Base-by-base conservation (phyloP, 2,113 vertebrate species). In the Anser brachyrhynchus region DNA sequence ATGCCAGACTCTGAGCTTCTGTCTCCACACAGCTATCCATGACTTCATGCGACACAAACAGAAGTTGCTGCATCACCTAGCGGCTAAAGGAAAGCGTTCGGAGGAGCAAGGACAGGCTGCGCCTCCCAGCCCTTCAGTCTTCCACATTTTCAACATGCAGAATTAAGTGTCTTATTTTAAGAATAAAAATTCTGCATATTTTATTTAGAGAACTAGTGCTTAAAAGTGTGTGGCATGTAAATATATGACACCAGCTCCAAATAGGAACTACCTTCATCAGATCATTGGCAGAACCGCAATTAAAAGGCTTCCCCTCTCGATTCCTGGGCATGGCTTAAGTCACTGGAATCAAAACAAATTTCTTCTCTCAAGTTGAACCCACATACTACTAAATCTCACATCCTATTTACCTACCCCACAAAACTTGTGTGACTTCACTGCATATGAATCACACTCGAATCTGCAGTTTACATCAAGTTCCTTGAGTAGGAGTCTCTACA, bases 11-110 rank as follows among this genome's bases (percentile, higher is more conserved):
- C 25, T 35, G 33, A 58, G 49, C 35, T 79, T 78, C 58, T 84
- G 61, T 39, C 61, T 84, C 73, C 76, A 23, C 51, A 55, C 31
- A 31, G 35, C 49, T 51, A 44, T 23, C 23, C 21, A 41, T 7
- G 0, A 8, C 73, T 81, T 84, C 54, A 66, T 22, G 21, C 13
- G 54, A 62, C 64, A 61, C 74, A 87, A 80, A 89, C 51, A 95
- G 74, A 92, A 91, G 77, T 39, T 82, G 77, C 92, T 95, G 92
- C 94, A 96, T 87, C 95, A 89, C 62, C 84, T 73, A 71, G 84
- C 3, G 44, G 92, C 74, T 62, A 62, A 78, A 92, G 44, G 44
- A 70, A 89, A 89, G 62, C 18, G 31, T 89, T 77, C 43, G 29
- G 86, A 64, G 51, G 25, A 85, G 29, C 44, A 52, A 25, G 51